A percentile compares a stretch with the other conserved stretches of the same genome.
Conservation (phyloP, 2,888 invertebrate species). For the Mythimna loreyi region DNA sequence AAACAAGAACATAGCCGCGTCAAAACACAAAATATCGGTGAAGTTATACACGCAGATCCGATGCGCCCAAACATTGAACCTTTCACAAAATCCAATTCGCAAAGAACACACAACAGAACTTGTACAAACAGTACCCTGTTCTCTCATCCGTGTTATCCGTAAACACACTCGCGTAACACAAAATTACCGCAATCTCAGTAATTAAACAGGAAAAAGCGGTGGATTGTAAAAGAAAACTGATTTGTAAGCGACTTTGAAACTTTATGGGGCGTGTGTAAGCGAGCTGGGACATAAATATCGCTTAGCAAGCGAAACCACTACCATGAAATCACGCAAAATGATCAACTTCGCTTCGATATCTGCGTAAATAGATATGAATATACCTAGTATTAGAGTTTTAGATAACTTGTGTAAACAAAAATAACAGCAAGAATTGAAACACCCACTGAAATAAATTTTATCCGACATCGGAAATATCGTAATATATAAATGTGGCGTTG, state of each 20-base stretch:
- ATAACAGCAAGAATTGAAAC: not conserved
- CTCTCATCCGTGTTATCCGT: conserved; percentile 19
- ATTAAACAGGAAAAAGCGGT: conserved; percentile 52
- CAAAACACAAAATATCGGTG: conserved; percentile 6
- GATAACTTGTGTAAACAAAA: not conserved
- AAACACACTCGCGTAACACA: conserved; percentile 36
- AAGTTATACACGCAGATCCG: conserved; percentile 1
- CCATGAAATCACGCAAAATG: conserved; percentile 54
- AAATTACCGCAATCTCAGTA: conserved; percentile 47
- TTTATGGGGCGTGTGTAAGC: conserved; percentile 61
- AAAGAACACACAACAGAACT: conserved; percentile 9
- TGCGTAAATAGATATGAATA: not conserved
- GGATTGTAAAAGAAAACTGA: conserved; percentile 61
- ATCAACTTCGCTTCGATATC: conserved; percentile 24
- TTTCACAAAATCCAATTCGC: conserved; percentile 11
- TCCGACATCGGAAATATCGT: no score
- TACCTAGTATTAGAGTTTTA: not conserved
- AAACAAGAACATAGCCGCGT: conserved; percentile 7
- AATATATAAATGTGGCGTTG: no score
- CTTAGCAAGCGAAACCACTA: conserved; percentile 57
- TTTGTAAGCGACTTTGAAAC: conserved; percentile 62
- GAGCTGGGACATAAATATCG: conserved; percentile 65
- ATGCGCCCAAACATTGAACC: conserved; percentile 6
- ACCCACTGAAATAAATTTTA: no score
- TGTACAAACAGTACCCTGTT: conserved; percentile 6